Base-by-base conservation (phyloP, 35 echinoderm and acorn worm species). In the Hemicentrotus pulcherrimus region DNA sequence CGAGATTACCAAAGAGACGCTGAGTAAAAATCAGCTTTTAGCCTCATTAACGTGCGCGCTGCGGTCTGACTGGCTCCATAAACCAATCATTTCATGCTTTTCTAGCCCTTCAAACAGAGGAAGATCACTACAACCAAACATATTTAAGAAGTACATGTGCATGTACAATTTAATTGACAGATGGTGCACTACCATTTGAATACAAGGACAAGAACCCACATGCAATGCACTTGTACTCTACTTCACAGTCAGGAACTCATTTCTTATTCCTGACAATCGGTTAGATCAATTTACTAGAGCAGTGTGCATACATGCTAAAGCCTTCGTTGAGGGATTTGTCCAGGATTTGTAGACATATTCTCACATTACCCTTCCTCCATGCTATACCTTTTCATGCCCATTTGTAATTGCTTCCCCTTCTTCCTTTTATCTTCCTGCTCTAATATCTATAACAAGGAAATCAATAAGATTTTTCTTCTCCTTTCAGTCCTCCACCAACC, bases 301-400 rank as follows among this genome's bases (percentile, higher is more conserved):
- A 60, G 24, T 92, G 46, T 92, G 24, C 41, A 60, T 28, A 94
- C 94, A 94, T 94, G 47, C 59, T 94, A 60, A 94, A 92, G 59
- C 58, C 46, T 35, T 19, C 9, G 47, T 31, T 12, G 31, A 88
- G 58, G 35, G 32, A 91, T 32, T 88, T 50, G 33, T 89, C 31
- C 33, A 47, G 46, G 86, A 95, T 91, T 28, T 46, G 48, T 32
- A 31, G 47, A 95, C 19, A 31, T 88, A 47, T 89, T 31, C 59
- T 60, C 59, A 61, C 47, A 94, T 35, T 94, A 78, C 32, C 10
- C 59, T 31, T 47, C 46, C 16, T 19, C 5, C 61, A 70, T 70
- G 24, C 61, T 70, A 28, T 28, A 11, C 61, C 61, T 70, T 70
- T 24, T 70, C 16, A 59, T 59, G 16, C 16, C 2, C 2, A 24